Percentiles rank a stretch among this genome's conserved stretches.
Conservation (phyloP, 2,797 vertebrate genomes). For the Intellagama lesueurii region DNA sequence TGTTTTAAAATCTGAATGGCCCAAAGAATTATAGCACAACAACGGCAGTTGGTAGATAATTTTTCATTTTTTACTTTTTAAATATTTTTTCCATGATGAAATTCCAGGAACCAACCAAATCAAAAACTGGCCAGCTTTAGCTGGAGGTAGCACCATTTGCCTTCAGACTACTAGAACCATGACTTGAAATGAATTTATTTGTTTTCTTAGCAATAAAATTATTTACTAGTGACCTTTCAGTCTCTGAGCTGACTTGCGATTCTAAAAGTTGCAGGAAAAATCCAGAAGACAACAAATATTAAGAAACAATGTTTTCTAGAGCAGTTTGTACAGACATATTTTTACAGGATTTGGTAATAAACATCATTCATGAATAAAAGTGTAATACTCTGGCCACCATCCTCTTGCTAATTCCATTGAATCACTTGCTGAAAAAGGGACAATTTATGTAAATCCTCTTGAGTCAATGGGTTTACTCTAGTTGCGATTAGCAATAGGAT, state of each 20-base stretch:
- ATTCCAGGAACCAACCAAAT: neutral
- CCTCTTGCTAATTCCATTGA: too few species aligned
- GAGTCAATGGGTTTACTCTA: too few species aligned
- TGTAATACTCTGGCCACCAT: neutral
- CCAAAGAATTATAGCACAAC: too few species aligned
- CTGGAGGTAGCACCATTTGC: neutral
- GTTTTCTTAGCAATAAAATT: neutral
- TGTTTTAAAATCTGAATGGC: neutral
- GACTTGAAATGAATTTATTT: neutral
- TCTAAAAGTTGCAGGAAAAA: neutral
- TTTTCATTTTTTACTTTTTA: neutral
- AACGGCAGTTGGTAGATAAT: neutral
- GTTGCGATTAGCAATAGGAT: too few species aligned
- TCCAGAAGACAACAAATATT: too few species aligned
- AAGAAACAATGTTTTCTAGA: neutral
- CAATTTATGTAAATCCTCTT: too few species aligned
- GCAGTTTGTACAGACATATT: neutral
- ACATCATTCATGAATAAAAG: neutral
- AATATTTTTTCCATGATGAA: neutral
- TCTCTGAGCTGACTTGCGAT: neutral
- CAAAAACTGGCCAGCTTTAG: neutral
- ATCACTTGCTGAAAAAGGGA: too few species aligned
- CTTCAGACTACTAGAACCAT: neutral
- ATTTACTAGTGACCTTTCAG: neutral
- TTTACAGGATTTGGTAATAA: neutral